Base-by-base conservation (phyloP, 2,888 invertebrate species). In the Aspidapion aeneum region DNA sequence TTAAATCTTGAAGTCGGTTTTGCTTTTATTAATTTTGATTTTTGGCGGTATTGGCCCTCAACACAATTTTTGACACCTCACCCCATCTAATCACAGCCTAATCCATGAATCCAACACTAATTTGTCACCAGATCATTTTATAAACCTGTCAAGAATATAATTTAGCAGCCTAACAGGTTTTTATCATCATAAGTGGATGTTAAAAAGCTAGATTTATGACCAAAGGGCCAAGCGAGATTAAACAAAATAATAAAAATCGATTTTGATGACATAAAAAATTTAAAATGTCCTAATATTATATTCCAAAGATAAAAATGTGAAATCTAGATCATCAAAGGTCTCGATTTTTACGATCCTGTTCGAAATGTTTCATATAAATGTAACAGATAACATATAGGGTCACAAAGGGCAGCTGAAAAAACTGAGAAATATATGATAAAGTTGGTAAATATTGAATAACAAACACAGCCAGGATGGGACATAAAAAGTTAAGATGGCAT, bases 41-140 rank as follows among this genome's bases (percentile, higher is more conserved):
- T n/a, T n/a, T 3, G 3, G 35, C 35, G 35, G 35, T 12, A 35
- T 12, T 35, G 3, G 35, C 35, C 12, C 35, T 7, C 35, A 35
- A 35, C 35, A 3, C 35, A 35, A 12, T 35, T 35, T 35, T 35
- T 35, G 12, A 35, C 35, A 35, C 35, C 35, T 35, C 12, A 35
- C 3, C 5, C 5, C 3, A 35, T 35, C n/a, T n/a, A 35, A 18
- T 9, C 35, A n/a, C 7, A 12, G 1, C 2, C 48, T 57, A 35
- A 57, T 12, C 5, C 9, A 5, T 56, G 1, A 55, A 48, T 55
- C 16, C 35, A 55, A 56, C 54, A 18, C 56, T 56, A 55, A 35
- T 61, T 58, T 69, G 63, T 74, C 74, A 69, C 63, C 73, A 70
- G 66, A 66, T 70, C 68, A 68, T 74, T 69, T 70, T 66, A 74